These are phyloP conservation scores for Altica lythri DNA, from an alignment of 2,888 invertebrate genomes.

Conservation along the genomic window DNA sequence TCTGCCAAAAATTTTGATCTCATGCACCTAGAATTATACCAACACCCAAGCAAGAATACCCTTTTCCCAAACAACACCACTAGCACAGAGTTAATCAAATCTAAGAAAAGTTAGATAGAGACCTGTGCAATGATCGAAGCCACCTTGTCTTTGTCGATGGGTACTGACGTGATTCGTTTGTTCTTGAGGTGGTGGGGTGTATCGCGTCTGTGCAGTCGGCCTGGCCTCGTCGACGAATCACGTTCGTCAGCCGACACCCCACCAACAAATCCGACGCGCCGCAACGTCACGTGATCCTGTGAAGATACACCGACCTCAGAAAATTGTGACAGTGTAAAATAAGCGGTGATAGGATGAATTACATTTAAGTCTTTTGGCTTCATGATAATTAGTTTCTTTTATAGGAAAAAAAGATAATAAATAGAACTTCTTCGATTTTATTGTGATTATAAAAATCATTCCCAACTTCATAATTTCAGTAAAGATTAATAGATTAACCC, in stretches of 20 bases:
- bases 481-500: too few relatives aligned
- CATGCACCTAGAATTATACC: neutral
- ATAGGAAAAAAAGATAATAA: too few relatives aligned
- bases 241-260: slow-evolving; percentile 55
- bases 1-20: too few relatives aligned
- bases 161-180: slow-evolving; percentile 80
- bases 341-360: slow-evolving; percentile 13
- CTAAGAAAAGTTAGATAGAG: slow-evolving; percentile 44
- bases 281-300: slow-evolving; percentile 56
- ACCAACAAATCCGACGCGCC: slow-evolving; percentile 69
- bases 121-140: slow-evolving; percentile 74
- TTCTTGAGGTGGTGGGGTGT: slow-evolving; percentile 99
- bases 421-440: too few relatives aligned
- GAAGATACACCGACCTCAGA: slow-evolving; percentile 24
- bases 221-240: slow-evolving; percentile 62
- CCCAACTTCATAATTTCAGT: too few relatives aligned
- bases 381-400: too few relatives aligned
- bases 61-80: neutral
- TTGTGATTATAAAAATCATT: too few relatives aligned
- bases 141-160: slow-evolving; percentile 72
- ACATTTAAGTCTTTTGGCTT: too few relatives aligned
- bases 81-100: slow-evolving; percentile 7
- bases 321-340: slow-evolving; percentile 7
- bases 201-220: slow-evolving; percentile 85
- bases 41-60: neutral